phyloP scores from a whole-genome alignment of 2,113 vertebrate species.

The Tachysurus vachellii region DNA sequence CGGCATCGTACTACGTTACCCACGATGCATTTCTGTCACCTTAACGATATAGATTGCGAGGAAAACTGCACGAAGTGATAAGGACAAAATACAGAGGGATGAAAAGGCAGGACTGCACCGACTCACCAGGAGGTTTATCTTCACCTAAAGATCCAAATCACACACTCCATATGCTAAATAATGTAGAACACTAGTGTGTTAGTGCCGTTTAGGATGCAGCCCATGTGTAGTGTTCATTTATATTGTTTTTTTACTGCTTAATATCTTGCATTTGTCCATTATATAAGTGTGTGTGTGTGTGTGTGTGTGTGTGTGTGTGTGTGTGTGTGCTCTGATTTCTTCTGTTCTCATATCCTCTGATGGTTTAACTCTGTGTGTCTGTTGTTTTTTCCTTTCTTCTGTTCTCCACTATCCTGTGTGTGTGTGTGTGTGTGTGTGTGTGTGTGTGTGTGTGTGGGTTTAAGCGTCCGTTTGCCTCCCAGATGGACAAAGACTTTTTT shows the following conservation, averaged over 20 bases:
- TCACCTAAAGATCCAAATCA: neutral
- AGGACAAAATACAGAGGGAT: neutral
- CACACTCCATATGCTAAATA: neutral
- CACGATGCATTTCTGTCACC: neutral
- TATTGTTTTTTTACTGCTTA: neutral
- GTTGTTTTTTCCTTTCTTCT: neutral
- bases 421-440: slow-evolving; percentile 9
- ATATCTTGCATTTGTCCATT: neutral
- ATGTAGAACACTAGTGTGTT: too few relatives aligned
- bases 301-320: neutral
- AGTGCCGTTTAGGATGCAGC: neutral
- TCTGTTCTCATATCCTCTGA: neutral
- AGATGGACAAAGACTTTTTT: slow-evolving; percentile 39
- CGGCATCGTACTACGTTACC: neutral
- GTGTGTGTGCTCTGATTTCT: neutral
- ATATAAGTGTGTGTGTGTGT: neutral
- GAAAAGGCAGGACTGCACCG: neutral
- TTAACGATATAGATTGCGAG: neutral
- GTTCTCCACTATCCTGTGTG: neutral
- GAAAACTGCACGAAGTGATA: neutral
- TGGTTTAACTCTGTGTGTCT: too few relatives aligned
- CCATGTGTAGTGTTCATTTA: neutral
- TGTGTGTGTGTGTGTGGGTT: neutral
- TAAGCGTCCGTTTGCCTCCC: neutral
- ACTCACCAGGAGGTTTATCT: neutral